Conservation (phyloP, 2,888 invertebrate species). For the Mystacides longicornis region DNA sequence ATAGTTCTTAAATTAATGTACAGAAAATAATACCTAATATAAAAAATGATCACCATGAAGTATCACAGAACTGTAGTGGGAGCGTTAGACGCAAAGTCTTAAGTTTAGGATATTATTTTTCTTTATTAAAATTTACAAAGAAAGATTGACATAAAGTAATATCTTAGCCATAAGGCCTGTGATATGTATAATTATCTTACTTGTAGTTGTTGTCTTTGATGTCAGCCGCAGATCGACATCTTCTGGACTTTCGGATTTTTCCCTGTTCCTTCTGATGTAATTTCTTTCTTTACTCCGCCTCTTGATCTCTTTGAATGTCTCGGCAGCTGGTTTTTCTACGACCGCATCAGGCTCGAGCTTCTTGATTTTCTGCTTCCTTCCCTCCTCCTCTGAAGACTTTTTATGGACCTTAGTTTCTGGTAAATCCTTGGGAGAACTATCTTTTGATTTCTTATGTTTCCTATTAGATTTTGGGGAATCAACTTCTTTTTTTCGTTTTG, state of each 20-base stretch:
- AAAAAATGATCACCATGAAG: too few species aligned
- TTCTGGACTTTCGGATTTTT: slow-evolving; percentile 53
- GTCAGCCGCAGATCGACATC: slow-evolving; percentile 37
- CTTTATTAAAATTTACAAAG: too few species aligned
- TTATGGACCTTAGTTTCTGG: not conserved
- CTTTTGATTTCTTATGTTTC: slow-evolving; percentile 19
- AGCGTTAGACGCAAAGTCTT: too few species aligned
- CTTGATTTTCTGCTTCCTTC: slow-evolving; percentile 15
- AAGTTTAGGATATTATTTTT: too few species aligned
- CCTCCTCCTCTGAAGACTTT: slow-evolving; percentile 3
- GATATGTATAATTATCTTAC: too few species aligned
- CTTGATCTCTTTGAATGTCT: slow-evolving; percentile 50
- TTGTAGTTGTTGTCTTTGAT: slow-evolving; percentile 1
- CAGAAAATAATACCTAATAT: too few species aligned
- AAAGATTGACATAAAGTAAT: too few species aligned
- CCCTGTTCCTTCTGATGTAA: slow-evolving; percentile 59
- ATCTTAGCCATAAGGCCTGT: slow-evolving; percentile 2
- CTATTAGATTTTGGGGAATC: slow-evolving; percentile 10
- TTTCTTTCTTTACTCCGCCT: slow-evolving; percentile 53
- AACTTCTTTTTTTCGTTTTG: slow-evolving; percentile 19
- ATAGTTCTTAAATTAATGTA: too few species aligned
- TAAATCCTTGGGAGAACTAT: slow-evolving; percentile 3
- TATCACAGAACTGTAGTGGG: too few species aligned
- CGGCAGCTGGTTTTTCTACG: not conserved
- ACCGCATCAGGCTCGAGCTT: slow-evolving; percentile 29